Conservation (phyloP, 2,113 vertebrate genomes). For the Varanus salvator region DNA sequence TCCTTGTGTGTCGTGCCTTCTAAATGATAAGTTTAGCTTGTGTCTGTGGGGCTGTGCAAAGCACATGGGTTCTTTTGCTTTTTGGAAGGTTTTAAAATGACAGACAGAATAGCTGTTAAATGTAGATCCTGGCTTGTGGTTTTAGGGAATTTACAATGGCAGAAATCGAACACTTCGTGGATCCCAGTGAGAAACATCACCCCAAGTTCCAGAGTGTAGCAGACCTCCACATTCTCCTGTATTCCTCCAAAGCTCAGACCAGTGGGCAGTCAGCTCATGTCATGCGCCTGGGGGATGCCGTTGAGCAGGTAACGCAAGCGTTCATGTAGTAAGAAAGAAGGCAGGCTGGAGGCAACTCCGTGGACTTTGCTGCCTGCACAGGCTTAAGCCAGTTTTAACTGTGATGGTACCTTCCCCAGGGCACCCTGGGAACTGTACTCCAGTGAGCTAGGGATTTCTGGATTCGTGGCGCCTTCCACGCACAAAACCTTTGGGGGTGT, state of each 20-base stretch:
- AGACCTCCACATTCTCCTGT: constrained; percentile 87
- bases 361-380: background rate
- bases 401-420: background rate
- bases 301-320: constrained; percentile 85
- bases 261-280: constrained; percentile 92
- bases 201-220: constrained; percentile 92
- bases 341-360: background rate
- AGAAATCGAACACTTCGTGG: constrained; percentile 99
- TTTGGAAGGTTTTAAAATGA: background rate
- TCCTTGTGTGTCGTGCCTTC: too few species aligned
- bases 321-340: background rate
- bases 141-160: constrained; percentile 98
- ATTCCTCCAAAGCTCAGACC: constrained; percentile 96
- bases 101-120: background rate
- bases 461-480: background rate
- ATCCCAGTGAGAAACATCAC: constrained; percentile 93
- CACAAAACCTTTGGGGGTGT: background rate
- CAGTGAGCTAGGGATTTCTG: background rate
- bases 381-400: background rate
- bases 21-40: background rate
- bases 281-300: constrained; percentile 93
- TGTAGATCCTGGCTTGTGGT: accelerated
- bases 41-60: background rate
- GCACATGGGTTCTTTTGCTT: background rate
- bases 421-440: background rate